phyloP scores from a whole-genome alignment of 2,888 invertebrate genomes.

The Xylota segnis region DNA sequence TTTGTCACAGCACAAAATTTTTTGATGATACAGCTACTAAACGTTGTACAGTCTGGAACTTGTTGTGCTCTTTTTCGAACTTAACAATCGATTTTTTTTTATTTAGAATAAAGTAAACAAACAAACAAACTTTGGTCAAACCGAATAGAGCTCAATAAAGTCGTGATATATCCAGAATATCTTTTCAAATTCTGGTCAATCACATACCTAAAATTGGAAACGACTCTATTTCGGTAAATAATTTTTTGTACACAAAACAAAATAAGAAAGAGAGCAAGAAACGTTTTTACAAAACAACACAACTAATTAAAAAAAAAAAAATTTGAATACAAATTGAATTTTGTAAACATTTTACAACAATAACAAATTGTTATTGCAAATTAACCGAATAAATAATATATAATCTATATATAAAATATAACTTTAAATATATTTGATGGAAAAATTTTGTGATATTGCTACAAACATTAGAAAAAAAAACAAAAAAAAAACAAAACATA shows the following conservation, averaged over 20 bases:
- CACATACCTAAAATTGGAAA: slow-evolving; percentile 12
- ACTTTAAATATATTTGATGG: slow-evolving; percentile 69
- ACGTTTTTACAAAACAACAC: slow-evolving; percentile 52
- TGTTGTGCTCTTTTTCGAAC: slow-evolving; percentile 37
- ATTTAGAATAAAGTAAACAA: slow-evolving; percentile 38
- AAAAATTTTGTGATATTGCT: slow-evolving; percentile 78
- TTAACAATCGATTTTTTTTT: slow-evolving; percentile 40
- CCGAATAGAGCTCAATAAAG: slow-evolving; percentile 51
- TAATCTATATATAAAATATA: slow-evolving; percentile 57
- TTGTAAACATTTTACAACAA: slow-evolving; percentile 63
- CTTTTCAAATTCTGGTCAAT: slow-evolving; percentile 30
- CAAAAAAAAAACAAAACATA: slow-evolving; percentile 39
- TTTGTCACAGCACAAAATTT: slow-evolving; percentile 59
- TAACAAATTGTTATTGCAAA: slow-evolving; percentile 69
- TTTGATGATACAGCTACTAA: slow-evolving; percentile 1
- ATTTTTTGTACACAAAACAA: slow-evolving; percentile 52
- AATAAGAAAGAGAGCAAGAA: slow-evolving; percentile 25
- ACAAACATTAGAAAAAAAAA: slow-evolving; percentile 72
- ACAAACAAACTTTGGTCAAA: slow-evolving; percentile 63
- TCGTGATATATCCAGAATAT: slow-evolving; percentile 26
- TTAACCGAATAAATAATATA: slow-evolving; percentile 71
- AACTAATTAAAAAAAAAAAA: slow-evolving; percentile 22
- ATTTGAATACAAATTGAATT: slow-evolving; percentile 66
- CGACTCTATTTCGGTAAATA: slow-evolving; percentile 57
- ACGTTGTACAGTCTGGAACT: background rate